Evolutionary conservation across 1,140 invertebrate species (phyloP).

Genomic region (Bombus sylvicola): DNA sequence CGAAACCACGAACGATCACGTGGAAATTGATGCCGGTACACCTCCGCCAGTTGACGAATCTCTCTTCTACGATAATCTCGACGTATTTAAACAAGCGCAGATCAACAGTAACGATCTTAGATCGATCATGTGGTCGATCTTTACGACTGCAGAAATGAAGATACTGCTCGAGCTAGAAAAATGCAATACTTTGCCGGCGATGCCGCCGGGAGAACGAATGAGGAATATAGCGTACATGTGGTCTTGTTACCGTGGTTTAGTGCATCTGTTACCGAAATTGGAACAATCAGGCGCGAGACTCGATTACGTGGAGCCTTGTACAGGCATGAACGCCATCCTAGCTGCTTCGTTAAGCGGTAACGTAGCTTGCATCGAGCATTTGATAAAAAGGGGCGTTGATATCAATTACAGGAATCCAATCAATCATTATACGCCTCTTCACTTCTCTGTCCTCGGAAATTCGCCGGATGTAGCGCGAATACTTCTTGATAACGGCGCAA

Average conservation of each 20-base stretch:
- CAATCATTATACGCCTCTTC: slow-evolving; percentile 84
- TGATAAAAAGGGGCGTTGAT: slow-evolving; percentile 76
- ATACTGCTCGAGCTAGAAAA: slow-evolving; percentile 79
- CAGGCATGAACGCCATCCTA: slow-evolving; percentile 76
- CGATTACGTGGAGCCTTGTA: slow-evolving; percentile 74
- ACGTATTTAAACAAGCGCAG: slow-evolving; percentile 74
- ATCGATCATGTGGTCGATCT: slow-evolving; percentile 78
- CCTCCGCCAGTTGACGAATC: slow-evolving; percentile 78
- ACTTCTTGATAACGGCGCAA: slow-evolving; percentile 82
- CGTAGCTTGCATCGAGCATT: slow-evolving; percentile 73
- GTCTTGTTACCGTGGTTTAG: slow-evolving; percentile 76
- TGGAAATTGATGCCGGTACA: slow-evolving; percentile 78
- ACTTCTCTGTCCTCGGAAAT: slow-evolving; percentile 84
- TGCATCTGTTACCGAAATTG: slow-evolving; percentile 70
- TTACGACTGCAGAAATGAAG: slow-evolving; percentile 77
- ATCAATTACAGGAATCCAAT: slow-evolving; percentile 76
- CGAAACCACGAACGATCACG: slow-evolving; percentile 54
- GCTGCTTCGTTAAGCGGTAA: slow-evolving; percentile 75
- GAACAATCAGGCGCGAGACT: slow-evolving; percentile 71
- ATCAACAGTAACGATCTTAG: slow-evolving; percentile 79
- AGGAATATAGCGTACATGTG: slow-evolving; percentile 77
- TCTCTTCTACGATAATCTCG: slow-evolving; percentile 79
- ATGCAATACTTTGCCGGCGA: slow-evolving; percentile 57
- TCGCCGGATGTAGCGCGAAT: slow-evolving; percentile 82
- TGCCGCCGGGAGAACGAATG: slow-evolving; percentile 53